Evolutionary conservation across 2,797 vertebrate species (phyloP).

Genomic region (Zenarchopterus dispar): DNA sequence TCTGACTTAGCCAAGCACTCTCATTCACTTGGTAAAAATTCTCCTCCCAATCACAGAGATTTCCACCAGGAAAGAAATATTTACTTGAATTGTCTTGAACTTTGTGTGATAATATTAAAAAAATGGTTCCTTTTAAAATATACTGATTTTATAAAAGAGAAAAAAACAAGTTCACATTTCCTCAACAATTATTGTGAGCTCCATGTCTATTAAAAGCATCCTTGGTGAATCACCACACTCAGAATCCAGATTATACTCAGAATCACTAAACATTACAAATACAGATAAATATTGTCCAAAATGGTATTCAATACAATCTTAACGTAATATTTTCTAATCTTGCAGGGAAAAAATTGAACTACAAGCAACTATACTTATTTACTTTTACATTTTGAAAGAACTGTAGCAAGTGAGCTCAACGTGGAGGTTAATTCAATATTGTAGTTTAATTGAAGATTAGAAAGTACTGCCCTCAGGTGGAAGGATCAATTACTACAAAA

Average conservation of each 20-base stretch:
- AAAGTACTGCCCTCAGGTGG: slow-evolving; percentile 86
- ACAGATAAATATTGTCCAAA: not conserved
- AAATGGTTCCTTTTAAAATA: no score
- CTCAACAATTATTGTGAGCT: not conserved
- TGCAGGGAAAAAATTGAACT: slow-evolving; percentile 46
- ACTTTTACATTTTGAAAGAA: slow-evolving; percentile 30
- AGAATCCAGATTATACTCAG: not conserved
- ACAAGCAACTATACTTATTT: slow-evolving; percentile 19
- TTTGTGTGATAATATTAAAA: no score
- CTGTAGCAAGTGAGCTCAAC: slow-evolving; percentile 40
- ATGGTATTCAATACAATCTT: not conserved
- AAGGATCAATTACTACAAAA: slow-evolving; percentile 84
- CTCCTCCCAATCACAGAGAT: no score
- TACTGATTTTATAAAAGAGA: slow-evolving; percentile 10
- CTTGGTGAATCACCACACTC: not conserved
- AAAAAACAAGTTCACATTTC: not conserved
- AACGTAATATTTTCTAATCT: slow-evolving; percentile 16
- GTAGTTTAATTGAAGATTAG: slow-evolving; percentile 80
- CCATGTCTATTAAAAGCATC: not conserved
- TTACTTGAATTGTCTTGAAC: no score
- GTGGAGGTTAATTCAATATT: slow-evolving; percentile 54
- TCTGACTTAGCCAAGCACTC: no score
- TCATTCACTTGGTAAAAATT: no score
- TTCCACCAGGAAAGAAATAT: no score
- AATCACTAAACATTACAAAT: not conserved